Base-by-base conservation (phyloP, 2,113 vertebrate species). In the Anseranas semipalmata region DNA sequence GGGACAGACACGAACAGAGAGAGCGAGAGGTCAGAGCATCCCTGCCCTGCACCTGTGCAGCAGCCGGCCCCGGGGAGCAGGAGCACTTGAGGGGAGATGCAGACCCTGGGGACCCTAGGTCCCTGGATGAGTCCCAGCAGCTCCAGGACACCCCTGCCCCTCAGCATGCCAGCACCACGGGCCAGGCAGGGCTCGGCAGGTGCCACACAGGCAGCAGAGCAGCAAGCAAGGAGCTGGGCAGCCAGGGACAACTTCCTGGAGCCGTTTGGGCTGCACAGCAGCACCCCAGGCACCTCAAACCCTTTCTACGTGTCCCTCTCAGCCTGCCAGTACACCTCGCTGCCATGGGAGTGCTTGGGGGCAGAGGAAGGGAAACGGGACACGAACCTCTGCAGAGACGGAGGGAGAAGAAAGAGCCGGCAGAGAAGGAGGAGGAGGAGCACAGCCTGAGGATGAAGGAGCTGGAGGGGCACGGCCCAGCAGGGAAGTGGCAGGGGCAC, bases 301-400 rank as follows among this genome's bases (percentile, higher is more conserved):
- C 62, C 18, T 65, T 41, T 41, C 39, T 65, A 27, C 8, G 14
- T 20, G 62, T 65, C 27, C 62, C 28, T 12, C 39, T 41, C 62
- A 65, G 37, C 17, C 62, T 65, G 62, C 62, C 18, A 13, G 62
- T 39, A 65, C 37, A 11, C 16, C 37, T 30, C 37, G 30, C 39
- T 28, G 8, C 70, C 65, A 5, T 0, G 45, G 70, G 32, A 80
- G 5, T 52, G 24, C 9, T 0, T 3, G 6, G 30, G 76, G 93
- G 65, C 28, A 17, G 39, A 75, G 43, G 19, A 58, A 76, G 41
- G 52, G 33, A 43, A 85, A 83, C 6, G 67, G 96, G 89, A 65
- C 90, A 98, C 98, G 90, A 98, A 99, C 99, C 99, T 99, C 98
- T 86, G 97, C 86, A 60, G 98, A 98, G 92, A 98, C 8, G 90